Conservation (phyloP, 2,113 vertebrate genomes). For the Forbesichthys papilliferus region DNA sequence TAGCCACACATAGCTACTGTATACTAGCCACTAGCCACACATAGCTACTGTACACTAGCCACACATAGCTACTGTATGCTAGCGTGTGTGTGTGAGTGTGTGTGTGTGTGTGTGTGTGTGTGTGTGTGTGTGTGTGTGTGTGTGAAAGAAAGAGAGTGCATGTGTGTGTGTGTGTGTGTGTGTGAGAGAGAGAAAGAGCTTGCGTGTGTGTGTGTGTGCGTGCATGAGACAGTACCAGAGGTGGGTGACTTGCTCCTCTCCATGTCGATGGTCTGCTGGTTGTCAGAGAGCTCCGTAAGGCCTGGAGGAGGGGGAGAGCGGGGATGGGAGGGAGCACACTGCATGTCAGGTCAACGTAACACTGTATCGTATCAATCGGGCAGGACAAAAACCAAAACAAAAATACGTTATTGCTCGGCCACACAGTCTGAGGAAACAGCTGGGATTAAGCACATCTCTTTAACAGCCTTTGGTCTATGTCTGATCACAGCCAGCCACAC, state of each 20-base stretch:
- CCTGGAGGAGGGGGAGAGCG: conserved; percentile 71
- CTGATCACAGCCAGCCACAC: neutral
- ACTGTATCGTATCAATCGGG: neutral
- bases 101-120: conserved; percentile 10
- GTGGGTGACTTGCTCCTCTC: conserved; percentile 97
- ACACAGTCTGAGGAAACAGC: conserved; percentile 31
- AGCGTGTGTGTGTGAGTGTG: neutral
- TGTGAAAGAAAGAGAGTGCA: conserved; percentile 12
- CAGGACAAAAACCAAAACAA: conserved; percentile 21
- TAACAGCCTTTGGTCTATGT: neutral
- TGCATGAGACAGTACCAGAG: conserved; percentile 83
- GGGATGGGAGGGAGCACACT: neutral
- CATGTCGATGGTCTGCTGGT: conserved; percentile 90
- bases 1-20: too few relatives aligned
- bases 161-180: neutral
- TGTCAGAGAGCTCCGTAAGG: conserved; percentile 94
- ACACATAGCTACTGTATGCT: too few relatives aligned
- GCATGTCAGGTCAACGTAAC: conserved; percentile 31
- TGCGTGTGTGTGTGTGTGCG: conserved; percentile 2
- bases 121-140: conserved; percentile 1
- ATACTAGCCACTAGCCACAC: too few relatives aligned
- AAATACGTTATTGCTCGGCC: conserved; percentile 40
- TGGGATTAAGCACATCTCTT: neutral
- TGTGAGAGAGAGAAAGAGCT: neutral
- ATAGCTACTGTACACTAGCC: too few relatives aligned